These are phyloP conservation scores for Sebastes iracundus DNA, from an alignment of 2,797 vertebrate genomes.

Conservation along the genomic window DNA sequence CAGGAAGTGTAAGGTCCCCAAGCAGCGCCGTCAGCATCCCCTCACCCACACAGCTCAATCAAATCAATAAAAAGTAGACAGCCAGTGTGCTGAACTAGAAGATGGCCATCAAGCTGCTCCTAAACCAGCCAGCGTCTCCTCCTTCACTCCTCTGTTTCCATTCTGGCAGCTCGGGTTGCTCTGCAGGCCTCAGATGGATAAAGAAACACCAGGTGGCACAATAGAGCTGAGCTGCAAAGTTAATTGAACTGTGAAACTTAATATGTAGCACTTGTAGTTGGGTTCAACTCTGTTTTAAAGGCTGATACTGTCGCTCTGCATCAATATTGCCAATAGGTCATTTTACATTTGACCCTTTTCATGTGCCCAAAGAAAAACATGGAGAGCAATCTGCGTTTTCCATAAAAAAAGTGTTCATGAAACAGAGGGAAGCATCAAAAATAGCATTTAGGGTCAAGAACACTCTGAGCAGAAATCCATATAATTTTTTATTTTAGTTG, in stretches of 20 bases:
- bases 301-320: background rate
- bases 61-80: slow-evolving; percentile 61
- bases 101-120: slow-evolving; percentile 20
- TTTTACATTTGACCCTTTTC: background rate
- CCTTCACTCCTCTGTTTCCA: background rate
- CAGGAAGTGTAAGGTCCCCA: slow-evolving; percentile 45
- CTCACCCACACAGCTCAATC: slow-evolving; percentile 57
- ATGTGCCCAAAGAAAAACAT: background rate
- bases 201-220: slow-evolving; percentile 69
- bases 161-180: background rate
- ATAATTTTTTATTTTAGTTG: background rate
- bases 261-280: background rate
- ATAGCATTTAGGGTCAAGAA: background rate
- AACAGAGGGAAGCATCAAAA: background rate
- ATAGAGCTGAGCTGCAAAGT: slow-evolving; percentile 47
- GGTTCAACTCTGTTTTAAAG: background rate
- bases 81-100: slow-evolving; percentile 28
- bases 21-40: slow-evolving; percentile 64
- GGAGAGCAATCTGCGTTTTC: background rate
- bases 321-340: background rate
- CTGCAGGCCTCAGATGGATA: slow-evolving; percentile 2
- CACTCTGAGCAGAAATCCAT: background rate
- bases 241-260: slow-evolving; percentile 14
- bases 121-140: slow-evolving; percentile 4
- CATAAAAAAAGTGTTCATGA: background rate